Evolutionary conservation across 2,888 invertebrate genomes (phyloP).

Genomic region (Drosophila infuscata): DNA sequence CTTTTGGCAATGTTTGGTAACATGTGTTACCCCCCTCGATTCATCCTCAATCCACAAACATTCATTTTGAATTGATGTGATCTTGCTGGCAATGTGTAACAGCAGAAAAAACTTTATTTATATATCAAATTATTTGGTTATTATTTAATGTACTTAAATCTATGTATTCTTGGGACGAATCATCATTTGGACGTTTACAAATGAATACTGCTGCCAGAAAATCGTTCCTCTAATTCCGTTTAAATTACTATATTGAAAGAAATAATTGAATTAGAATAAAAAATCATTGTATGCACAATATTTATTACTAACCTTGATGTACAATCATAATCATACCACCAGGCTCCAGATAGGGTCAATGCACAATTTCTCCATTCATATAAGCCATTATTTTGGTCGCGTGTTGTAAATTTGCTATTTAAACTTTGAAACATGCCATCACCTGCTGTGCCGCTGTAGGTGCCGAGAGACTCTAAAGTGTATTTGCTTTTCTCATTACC

Average conservation of each 20-base stretch:
- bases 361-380: not conserved
- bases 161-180: not conserved
- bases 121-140: not conserved
- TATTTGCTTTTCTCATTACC: not conserved
- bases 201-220: not conserved
- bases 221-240: not conserved
- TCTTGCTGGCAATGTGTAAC: slow-evolving; percentile 17
- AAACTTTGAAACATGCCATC: not conserved
- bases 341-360: rapidly evolving
- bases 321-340: not conserved
- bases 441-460: rapidly evolving
- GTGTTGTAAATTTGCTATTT: not conserved
- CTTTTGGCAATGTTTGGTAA: slow-evolving; percentile 38
- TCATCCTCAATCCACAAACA: not conserved
- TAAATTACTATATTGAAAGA: slow-evolving; percentile 6
- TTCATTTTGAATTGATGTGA: slow-evolving; percentile 7
- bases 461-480: slow-evolving; percentile 22
- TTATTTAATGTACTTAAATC: not conserved
- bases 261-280: not conserved
- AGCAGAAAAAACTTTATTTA: not conserved
- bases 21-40: slow-evolving; percentile 58
- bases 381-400: not conserved
- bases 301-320: not conserved
- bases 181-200: rapidly evolving
- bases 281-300: not conserved